Evolutionary conservation across 2,797 vertebrate genomes (phyloP).

Genomic region (Aldrovandia affinis): DNA sequence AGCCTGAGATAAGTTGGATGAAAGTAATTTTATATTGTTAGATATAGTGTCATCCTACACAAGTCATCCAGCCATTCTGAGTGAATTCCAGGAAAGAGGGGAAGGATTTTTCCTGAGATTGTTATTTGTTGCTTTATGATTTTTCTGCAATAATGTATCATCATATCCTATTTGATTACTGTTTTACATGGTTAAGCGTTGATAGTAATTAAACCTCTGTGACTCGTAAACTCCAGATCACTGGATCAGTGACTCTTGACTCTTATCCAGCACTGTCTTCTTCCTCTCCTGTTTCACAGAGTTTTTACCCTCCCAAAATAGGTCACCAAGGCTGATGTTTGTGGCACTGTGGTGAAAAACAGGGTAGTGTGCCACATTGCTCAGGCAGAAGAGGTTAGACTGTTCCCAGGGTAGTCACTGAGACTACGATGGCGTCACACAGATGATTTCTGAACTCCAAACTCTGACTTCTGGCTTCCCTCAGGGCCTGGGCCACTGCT

Average conservation of each 20-base stretch:
- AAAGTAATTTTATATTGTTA: background rate
- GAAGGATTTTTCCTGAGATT: background rate
- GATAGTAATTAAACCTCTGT: background rate
- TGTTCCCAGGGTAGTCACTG: background rate
- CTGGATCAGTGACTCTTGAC: background rate
- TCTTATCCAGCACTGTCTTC: background rate
- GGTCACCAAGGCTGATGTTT: background rate
- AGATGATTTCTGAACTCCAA: background rate
- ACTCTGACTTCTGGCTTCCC: background rate
- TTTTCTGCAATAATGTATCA: background rate
- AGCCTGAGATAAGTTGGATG: background rate
- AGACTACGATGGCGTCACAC: background rate
- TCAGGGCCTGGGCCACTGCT: background rate
- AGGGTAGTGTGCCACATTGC: background rate
- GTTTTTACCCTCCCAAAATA: background rate
- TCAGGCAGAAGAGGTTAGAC: background rate
- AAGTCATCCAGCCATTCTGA: too few relatives aligned
- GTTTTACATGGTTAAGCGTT: background rate
- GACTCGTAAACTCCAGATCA: background rate
- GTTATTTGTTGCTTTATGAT: background rate
- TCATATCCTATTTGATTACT: background rate
- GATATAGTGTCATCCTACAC: background rate
- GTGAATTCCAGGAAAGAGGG: background rate
- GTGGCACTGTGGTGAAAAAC: background rate
- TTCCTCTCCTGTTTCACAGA: background rate